These are phyloP conservation scores for Heterohyrax brucei DNA, from an alignment of 2,797 vertebrate species.

Conservation along the genomic window DNA sequence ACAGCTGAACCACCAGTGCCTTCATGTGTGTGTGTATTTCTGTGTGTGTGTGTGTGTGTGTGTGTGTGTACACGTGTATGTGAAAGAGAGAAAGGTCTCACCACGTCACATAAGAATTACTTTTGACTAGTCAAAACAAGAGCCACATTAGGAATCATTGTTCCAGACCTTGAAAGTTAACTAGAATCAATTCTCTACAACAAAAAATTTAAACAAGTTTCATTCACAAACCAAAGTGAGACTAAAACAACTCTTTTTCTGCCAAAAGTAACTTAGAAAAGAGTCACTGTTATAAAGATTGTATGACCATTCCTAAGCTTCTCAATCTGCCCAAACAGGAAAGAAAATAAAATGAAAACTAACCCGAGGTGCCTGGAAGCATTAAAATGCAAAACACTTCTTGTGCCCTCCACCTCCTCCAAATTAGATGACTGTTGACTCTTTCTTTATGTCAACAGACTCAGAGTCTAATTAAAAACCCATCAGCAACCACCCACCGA, in stretches of 20 bases:
- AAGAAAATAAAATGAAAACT: conserved; percentile 79
- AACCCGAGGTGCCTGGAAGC: conserved; percentile 61
- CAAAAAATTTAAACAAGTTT: conserved; percentile 55
- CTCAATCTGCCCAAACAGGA: conserved; percentile 51
- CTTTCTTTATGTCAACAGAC: conserved; percentile 78
- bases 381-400: conserved; percentile 74
- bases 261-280: conserved; percentile 78
- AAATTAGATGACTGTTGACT: conserved; percentile 7
- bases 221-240: conserved; percentile 53
- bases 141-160: not conserved
- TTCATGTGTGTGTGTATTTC: not conserved
- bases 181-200: not conserved
- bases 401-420: not conserved
- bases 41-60: not conserved
- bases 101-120: not conserved
- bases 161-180: not conserved
- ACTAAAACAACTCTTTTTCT: conserved; percentile 68
- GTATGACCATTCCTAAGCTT: conserved; percentile 64
- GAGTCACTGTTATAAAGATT: conserved; percentile 59
- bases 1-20: not conserved
- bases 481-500: conserved; percentile 71
- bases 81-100: not conserved
- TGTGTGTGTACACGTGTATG: too few species aligned
- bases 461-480: conserved; percentile 72
- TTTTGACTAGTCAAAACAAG: not conserved